Evolutionary conservation across 2,113 vertebrate species (phyloP).

Genomic region (Chunga burmeisteri): DNA sequence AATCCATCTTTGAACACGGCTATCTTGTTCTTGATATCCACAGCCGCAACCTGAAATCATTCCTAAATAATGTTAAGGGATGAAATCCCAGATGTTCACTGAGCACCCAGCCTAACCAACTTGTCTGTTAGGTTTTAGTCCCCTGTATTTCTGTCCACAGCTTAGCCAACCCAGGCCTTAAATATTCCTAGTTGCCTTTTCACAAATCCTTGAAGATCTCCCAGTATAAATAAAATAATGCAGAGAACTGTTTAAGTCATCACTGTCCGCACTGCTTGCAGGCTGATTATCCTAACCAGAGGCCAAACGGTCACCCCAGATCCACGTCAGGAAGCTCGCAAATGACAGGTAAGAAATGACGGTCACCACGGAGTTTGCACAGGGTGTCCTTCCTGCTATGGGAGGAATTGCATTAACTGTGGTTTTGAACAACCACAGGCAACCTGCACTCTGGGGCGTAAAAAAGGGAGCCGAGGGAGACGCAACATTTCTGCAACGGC

Average conservation of each 20-base stretch:
- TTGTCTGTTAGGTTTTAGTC: neutral
- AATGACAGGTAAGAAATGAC: neutral
- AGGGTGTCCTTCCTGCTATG: neutral
- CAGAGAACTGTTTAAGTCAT: neutral
- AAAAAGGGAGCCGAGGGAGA: neutral
- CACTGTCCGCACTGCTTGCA: neutral
- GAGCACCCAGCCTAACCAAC: neutral
- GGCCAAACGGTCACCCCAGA: neutral
- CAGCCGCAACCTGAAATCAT: conserved; percentile 81
- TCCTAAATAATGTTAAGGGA: neutral
- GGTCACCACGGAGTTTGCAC: neutral
- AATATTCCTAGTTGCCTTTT: neutral
- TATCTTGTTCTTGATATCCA: conserved; percentile 88
- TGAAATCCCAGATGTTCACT: neutral
- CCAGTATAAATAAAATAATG: neutral
- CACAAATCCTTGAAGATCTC: neutral
- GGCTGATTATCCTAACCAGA: neutral
- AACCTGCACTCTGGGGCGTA: neutral
- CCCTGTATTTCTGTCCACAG: neutral
- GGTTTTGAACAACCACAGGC: neutral
- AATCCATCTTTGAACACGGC: conserved; percentile 91
- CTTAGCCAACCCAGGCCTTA: neutral
- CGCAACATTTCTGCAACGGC: accelerated
- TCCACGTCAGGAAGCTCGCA: neutral
- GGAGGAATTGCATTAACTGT: neutral